Conservation (phyloP, 1,140 invertebrate genomes). For the Drosophila willistoni region DNA sequence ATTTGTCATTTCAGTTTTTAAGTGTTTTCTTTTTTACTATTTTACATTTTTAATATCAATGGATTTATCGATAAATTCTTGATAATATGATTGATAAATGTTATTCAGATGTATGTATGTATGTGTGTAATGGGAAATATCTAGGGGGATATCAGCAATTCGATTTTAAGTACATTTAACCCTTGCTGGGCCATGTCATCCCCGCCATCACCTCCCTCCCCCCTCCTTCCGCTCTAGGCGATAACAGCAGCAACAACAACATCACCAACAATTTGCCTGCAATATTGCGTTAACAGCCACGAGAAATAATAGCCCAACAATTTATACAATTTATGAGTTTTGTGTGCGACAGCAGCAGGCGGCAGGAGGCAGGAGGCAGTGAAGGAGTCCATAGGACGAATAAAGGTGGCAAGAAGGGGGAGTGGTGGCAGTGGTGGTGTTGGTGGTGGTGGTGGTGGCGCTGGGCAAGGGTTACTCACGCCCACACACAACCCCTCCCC, state of each 20-base stretch:
- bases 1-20: too few species aligned
- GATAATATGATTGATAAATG: conserved; percentile 9
- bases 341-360: conserved; percentile 56
- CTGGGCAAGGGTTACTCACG: conserved; percentile 52
- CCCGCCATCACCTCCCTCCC: background rate
- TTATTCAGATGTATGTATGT: too few species aligned
- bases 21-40: too few species aligned
- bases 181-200: background rate
- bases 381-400: background rate
- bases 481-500: background rate
- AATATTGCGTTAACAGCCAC: conserved; percentile 80
- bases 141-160: conserved; percentile 7
- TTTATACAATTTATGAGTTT: conserved; percentile 79
- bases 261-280: conserved; percentile 59
- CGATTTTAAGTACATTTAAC: conserved; percentile 10
- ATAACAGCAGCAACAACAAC: conserved; percentile 17
- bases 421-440: background rate
- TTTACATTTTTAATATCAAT: too few species aligned
- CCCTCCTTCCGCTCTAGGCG: conserved; percentile 25
- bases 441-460: background rate
- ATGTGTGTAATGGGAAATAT: background rate
- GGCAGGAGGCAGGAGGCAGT: conserved; percentile 6
- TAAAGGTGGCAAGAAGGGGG: background rate
- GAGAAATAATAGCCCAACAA: conserved; percentile 81
- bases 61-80: background rate